Evolutionary conservation across 1,140 invertebrate genomes (phyloP), one percentile per base, ranked within the genome.

Genomic region (Brachionus rubens): DNA sequence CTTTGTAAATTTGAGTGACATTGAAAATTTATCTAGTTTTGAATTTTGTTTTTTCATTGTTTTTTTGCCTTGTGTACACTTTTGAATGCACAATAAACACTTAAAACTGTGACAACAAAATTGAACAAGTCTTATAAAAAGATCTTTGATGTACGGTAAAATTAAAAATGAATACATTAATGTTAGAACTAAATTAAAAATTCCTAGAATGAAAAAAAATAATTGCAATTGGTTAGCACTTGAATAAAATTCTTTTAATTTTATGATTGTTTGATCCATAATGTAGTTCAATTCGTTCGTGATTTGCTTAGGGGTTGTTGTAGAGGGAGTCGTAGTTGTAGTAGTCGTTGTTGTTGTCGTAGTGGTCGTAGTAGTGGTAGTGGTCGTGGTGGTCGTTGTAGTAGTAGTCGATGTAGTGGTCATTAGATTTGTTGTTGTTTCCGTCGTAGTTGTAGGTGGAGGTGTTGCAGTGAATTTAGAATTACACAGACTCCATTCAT

Each of bases 201-300:
- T n/a, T 43, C 59, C 59, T 1, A 43, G 10, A 19, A 65, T 26
- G 12, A 65, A 24, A 43, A 43, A 65, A 65, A 65, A 65, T n/a
- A 43, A 43, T 65, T 65, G 59, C 3, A 65, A 10, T 9, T 65
- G 16, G 43, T 65, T 65, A 43, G 40, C 40, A 10, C 30, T 43
- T 41, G 59, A 24, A 36, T 65, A 65, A 43, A 65, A 65, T 43
- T 65, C 59, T 21, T 65, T 65, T 46, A 65, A 65, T 65, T 65
- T 65, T 65, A 43, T 19, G 21, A 65, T 24, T 14, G 59, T 65
- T 14, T 46, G 24, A 24, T 65, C 36, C 33, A 65, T 43, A 12
- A 65, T 26, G 12, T n/a, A 30, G 10, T 65, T 65, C 14, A 43
- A 16, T 43, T 65, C 24, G 9, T 10, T 46, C 5, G 26, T 19